phyloP scores from a whole-genome alignment of 2,113 vertebrate genomes.

The Chaetorhynchus papuensis region DNA sequence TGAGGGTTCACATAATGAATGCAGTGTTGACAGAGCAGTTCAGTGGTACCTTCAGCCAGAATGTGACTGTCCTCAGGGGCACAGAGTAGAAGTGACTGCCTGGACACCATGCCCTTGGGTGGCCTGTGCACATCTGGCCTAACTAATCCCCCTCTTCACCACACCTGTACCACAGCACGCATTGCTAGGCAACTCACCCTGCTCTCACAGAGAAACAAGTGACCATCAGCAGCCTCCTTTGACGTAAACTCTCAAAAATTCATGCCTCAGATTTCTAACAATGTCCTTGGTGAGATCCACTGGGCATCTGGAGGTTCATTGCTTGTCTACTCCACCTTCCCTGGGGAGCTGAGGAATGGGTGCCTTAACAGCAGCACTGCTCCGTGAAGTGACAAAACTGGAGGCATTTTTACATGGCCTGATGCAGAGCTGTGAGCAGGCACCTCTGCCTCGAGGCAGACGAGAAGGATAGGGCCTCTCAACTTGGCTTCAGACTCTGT shows the following conservation, averaged over 20 bases:
- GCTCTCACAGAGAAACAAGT: background rate
- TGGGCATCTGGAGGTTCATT: background rate
- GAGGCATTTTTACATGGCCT: background rate
- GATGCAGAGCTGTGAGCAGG: background rate
- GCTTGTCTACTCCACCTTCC: background rate
- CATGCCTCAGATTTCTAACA: background rate
- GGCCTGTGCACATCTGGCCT: background rate
- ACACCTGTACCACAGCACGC: background rate
- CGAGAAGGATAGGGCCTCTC: background rate
- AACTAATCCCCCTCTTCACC: background rate
- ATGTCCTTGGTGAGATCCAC: fast-evolving
- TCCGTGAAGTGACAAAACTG: background rate
- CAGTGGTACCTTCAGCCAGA: background rate
- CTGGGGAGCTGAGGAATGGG: background rate
- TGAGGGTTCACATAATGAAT: background rate
- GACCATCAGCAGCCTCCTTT: background rate
- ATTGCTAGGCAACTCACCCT: background rate
- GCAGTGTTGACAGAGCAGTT: background rate
- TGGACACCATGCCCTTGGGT: background rate
- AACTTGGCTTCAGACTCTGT: background rate
- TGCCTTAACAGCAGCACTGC: background rate
- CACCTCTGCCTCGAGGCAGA: background rate
- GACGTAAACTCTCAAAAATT: background rate
- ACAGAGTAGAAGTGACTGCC: background rate
- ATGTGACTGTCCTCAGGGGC: background rate